Evolutionary conservation across 2,113 vertebrate species (phyloP).

Genomic region (Malurus alboscapulatus): DNA sequence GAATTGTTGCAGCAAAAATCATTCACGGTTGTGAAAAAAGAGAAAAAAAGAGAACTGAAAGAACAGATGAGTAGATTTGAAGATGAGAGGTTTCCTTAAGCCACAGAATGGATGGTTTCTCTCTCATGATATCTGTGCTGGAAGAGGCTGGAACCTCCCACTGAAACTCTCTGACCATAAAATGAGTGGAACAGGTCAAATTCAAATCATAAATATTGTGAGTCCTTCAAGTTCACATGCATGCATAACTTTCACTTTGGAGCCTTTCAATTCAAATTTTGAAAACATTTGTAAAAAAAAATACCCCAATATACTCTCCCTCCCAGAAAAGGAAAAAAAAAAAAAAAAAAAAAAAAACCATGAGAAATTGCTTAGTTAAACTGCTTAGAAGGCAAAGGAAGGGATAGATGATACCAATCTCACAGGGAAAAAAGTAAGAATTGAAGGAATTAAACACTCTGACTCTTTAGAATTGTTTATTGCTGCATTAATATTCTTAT

Average conservation of each 20-base stretch:
- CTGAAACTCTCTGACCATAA: neutral
- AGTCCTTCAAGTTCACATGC: neutral
- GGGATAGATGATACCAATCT: neutral
- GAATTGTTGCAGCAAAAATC: neutral
- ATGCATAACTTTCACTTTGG: rapidly evolving
- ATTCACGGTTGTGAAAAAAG: neutral
- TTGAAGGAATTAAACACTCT: neutral
- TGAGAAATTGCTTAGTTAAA: neutral
- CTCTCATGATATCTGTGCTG: neutral
- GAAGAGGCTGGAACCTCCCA: neutral
- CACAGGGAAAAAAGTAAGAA: neutral
- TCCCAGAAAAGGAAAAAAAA: too few relatives aligned
- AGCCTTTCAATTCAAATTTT: neutral
- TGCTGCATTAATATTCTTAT: neutral
- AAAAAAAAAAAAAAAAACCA: too few relatives aligned
- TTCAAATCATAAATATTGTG: neutral
- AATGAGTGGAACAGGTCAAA: neutral
- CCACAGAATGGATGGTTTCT: neutral
- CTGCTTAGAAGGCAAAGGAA: neutral
- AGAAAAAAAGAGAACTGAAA: neutral
- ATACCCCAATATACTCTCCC: neutral
- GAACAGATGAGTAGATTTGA: neutral
- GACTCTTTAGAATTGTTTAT: neutral
- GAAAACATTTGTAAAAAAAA: neutral
- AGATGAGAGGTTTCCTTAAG: neutral